Conservation (phyloP, 1,140 invertebrate species). For the Orius laevigatus region DNA sequence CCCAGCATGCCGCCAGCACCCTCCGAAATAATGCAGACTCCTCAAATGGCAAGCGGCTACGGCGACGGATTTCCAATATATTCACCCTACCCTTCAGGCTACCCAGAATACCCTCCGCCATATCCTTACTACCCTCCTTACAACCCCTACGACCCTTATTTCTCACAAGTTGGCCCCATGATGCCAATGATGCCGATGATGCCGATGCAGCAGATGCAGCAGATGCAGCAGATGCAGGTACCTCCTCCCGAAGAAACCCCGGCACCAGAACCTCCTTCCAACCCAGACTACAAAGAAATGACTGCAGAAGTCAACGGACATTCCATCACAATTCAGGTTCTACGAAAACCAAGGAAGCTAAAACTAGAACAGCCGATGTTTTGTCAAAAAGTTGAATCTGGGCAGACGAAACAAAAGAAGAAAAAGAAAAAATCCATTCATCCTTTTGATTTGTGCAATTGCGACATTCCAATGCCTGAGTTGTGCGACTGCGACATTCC, state of each 20-base stretch:
- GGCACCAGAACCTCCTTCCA: not conserved
- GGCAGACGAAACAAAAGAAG: not conserved
- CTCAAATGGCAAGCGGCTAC: constrained; percentile 2
- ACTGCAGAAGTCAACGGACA: constrained; percentile 8
- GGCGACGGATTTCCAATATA: not conserved
- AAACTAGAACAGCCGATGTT: not conserved
- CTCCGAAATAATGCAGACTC: constrained; percentile 12
- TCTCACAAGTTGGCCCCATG: not conserved
- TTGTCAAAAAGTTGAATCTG: not conserved
- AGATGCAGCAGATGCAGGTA: not conserved
- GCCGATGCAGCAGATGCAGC: not conserved
- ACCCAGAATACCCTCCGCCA: not conserved
- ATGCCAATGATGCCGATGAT: not conserved
- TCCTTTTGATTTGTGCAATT: constrained; percentile 13
- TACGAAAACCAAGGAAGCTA: constrained; percentile 6
- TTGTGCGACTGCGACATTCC: not conserved
- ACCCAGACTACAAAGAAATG: constrained; percentile 5
- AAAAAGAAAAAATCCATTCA: not conserved
- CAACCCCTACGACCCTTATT: not conserved
- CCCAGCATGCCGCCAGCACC: not conserved
- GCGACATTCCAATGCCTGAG: constrained; percentile 12
- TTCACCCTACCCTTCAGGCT: not conserved
- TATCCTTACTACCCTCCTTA: not conserved
- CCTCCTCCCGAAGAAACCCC: not conserved
- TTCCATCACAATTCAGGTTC: constrained; percentile 7